These are phyloP conservation scores for Athalia circularis DNA, from an alignment of 2,888 invertebrate genomes.

Conservation along the genomic window DNA sequence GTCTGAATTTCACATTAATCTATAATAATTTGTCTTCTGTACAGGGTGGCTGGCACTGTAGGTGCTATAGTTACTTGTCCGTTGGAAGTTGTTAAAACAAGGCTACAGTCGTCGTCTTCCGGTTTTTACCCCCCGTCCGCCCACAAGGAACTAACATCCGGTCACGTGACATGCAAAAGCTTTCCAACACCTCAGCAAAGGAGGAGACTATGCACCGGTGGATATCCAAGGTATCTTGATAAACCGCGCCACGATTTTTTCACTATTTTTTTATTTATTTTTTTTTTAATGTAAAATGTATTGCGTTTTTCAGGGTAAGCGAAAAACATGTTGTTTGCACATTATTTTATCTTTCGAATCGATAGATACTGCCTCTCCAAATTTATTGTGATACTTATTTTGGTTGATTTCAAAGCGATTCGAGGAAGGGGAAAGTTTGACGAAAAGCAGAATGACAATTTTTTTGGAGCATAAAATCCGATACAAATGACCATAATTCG, in stretches of 20 bases:
- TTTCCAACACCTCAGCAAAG: constrained; percentile 79
- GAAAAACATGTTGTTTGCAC: too few species aligned
- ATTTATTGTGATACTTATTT: too few species aligned
- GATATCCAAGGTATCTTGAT: constrained; percentile 64
- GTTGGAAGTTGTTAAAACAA: constrained; percentile 97
- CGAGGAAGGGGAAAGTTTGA: background rate
- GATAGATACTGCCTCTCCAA: too few species aligned
- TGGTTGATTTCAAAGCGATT: too few species aligned
- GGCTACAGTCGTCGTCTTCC: constrained; percentile 94
- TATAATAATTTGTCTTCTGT: too few species aligned
- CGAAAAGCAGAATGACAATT: background rate
- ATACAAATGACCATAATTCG: too few species aligned
- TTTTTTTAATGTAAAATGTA: too few species aligned
- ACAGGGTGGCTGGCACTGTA: constrained; percentile 95
- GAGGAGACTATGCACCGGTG: constrained; percentile 83
- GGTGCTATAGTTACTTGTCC: constrained; percentile 98
- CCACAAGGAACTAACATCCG: constrained; percentile 68
- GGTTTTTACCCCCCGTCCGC: constrained; percentile 73
- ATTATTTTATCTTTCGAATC: too few species aligned
- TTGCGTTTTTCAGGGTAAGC: too few species aligned
- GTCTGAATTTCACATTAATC: background rate
- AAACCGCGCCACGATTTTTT: too few species aligned
- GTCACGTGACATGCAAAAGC: constrained; percentile 77
- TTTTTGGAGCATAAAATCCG: background rate
- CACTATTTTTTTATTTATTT: too few species aligned